Percentiles rank a stretch among this genome's conserved stretches.
Evolutionary conservation across 2,113 vertebrate species (phyloP).

Genomic region (Hydrolagus affinis): DNA sequence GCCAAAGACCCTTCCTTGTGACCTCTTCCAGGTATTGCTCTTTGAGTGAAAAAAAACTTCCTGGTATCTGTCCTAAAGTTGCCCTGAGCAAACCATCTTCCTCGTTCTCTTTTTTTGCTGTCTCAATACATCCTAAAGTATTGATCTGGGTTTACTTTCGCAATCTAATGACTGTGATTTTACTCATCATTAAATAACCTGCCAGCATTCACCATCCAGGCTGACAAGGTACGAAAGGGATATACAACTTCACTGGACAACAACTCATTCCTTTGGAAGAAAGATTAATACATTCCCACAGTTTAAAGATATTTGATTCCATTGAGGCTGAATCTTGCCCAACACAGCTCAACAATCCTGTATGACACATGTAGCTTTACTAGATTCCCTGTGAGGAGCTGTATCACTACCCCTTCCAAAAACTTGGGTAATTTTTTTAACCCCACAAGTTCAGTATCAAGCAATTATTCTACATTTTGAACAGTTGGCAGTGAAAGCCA

Average conservation of each 20-base stretch:
- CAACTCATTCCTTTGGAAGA: not conserved
- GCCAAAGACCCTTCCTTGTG: no score
- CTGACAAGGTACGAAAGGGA: not conserved
- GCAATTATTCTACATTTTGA: not conserved
- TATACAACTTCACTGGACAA: not conserved
- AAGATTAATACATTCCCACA: not conserved
- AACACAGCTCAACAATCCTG: not conserved
- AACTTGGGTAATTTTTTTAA: not conserved
- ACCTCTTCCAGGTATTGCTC: no score
- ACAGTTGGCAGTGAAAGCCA: not conserved
- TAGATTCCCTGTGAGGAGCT: not conserved
- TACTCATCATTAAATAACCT: not conserved
- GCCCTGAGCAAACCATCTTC: no score
- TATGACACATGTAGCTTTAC: not conserved
- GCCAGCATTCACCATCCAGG: not conserved
- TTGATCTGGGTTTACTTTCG: no score
- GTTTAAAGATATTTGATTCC: not conserved
- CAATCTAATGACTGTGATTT: no score
- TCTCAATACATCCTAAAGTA: no score
- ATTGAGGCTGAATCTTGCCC: not conserved
- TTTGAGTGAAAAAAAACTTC: no score
- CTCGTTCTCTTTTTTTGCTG: not conserved
- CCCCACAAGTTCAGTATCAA: not conserved
- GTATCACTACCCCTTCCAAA: no score
- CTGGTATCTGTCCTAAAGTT: no score